Percentiles rank a stretch among this genome's conserved stretches.
These are phyloP conservation scores for Neodiprion lecontei DNA, from an alignment of 1,140 invertebrate species.

Conservation along the genomic window DNA sequence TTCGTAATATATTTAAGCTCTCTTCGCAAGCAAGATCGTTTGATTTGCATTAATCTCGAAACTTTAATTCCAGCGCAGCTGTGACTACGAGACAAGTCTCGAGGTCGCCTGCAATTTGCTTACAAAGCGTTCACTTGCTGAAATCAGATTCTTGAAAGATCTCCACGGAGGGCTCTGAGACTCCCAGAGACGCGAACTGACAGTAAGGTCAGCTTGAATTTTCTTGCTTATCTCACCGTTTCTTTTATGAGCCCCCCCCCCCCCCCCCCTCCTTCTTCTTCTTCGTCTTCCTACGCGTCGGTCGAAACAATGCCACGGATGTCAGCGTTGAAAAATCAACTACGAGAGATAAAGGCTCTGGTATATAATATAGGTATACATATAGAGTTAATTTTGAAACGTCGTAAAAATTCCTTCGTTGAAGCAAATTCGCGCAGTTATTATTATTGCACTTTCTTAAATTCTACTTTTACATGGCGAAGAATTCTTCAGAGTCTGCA, in stretches of 20 bases:
- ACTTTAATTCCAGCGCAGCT: no score
- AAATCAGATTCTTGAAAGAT: background rate
- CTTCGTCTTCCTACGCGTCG: background rate
- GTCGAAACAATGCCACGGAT: background rate
- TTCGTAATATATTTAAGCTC: background rate
- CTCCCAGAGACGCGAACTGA: background rate
- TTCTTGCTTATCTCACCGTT: background rate
- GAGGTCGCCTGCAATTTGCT: conserved; percentile 2
- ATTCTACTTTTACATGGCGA: no score
- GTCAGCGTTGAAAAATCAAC: no score
- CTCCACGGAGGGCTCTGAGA: background rate
- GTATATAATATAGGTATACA: no score
- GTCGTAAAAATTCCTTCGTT: no score
- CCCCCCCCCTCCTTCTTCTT: background rate
- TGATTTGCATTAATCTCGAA: background rate
- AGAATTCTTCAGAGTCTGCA: no score
- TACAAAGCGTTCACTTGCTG: conserved; percentile 4
- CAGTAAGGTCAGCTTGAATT: background rate
- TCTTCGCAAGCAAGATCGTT: background rate
- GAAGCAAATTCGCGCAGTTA: no score
- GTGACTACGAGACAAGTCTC: background rate
- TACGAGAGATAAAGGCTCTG: no score
- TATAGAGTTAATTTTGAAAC: no score
- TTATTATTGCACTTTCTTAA: no score
- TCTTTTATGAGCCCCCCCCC: background rate